Percentiles rank a stretch among this genome's conserved stretches.
These are phyloP conservation scores for Enteromius viviparus DNA, from an alignment of 2,797 vertebrate species.

Conservation along the genomic window DNA sequence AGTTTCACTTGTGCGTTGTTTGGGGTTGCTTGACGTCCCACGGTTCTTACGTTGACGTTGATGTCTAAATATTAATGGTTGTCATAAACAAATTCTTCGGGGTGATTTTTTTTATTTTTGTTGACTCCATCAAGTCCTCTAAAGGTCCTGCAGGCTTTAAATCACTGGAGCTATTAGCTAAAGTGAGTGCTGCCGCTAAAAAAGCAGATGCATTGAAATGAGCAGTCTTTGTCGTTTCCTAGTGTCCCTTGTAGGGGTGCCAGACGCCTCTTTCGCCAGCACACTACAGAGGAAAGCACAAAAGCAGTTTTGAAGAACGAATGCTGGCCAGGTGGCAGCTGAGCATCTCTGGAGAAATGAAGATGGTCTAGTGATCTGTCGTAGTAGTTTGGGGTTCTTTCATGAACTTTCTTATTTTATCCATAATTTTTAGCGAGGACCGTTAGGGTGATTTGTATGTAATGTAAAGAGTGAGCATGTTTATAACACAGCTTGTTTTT, in stretches of 20 bases:
- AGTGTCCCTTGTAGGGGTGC: constrained; percentile 35
- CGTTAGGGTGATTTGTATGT: background rate
- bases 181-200: constrained; percentile 25
- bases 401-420: background rate
- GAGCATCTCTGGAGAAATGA: constrained; percentile 11
- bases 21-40: constrained; percentile 21
- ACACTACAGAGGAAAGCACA: constrained; percentile 27
- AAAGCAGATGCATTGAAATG: constrained; percentile 34
- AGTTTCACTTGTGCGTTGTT: constrained; percentile 43
- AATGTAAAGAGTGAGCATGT: background rate
- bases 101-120: constrained; percentile 11
- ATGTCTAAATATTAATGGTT: constrained; percentile 21
- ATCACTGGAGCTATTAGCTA: constrained; percentile 27
- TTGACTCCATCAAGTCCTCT: constrained; percentile 5
- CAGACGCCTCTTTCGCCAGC: constrained; percentile 39
- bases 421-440: background rate
- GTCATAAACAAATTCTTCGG: background rate
- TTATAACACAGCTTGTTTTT: constrained; percentile 13
- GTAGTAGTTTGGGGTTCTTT: background rate
- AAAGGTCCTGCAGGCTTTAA: constrained; percentile 25
- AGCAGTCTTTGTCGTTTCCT: constrained; percentile 33
- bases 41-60: constrained; percentile 3
- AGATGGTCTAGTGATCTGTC: constrained; percentile 12
- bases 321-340: constrained; percentile 49
- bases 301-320: constrained; percentile 21